Percentiles rank a stretch among this genome's conserved stretches.
phyloP scores from a whole-genome alignment of 2,888 invertebrate species.

The Andrena dorsata region DNA sequence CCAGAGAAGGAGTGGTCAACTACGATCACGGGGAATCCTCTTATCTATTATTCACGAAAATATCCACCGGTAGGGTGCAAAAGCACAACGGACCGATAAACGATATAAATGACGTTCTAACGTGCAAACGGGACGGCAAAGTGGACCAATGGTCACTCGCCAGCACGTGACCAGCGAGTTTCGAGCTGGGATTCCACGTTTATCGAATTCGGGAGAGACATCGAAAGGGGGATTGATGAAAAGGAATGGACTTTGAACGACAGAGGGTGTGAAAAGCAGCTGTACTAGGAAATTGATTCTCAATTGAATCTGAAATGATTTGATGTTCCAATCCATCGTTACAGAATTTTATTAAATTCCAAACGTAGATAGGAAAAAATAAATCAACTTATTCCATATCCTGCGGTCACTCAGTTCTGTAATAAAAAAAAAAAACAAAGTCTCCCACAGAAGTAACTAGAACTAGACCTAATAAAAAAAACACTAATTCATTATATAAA shows the following conservation, averaged over 20 bases:
- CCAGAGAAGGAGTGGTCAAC: not conserved
- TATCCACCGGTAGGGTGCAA: constrained; percentile 33
- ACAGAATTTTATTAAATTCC: too few relatives aligned
- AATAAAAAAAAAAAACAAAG: too few relatives aligned
- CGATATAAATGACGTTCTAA: constrained; percentile 65
- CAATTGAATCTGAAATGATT: too few relatives aligned
- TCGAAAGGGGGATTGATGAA: constrained; percentile 21
- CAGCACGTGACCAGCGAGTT: constrained; percentile 66
- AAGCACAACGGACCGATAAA: constrained; percentile 57
- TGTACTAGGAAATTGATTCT: not conserved
- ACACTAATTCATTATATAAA: too few relatives aligned
- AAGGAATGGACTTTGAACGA: constrained; percentile 21
- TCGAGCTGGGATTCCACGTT: constrained; percentile 46
- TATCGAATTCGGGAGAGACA: constrained; percentile 33
- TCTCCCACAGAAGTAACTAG: too few relatives aligned
- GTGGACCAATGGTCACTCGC: constrained; percentile 59
- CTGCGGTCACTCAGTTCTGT: too few relatives aligned
- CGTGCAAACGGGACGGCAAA: constrained; percentile 59
- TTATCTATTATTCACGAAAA: constrained; percentile 46
- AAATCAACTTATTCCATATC: too few relatives aligned
- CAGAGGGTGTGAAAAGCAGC: not conserved
- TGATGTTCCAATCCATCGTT: too few relatives aligned
- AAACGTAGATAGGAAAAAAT: too few relatives aligned
- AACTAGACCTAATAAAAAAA: too few relatives aligned
- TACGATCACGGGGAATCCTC: constrained; percentile 18